Conservation (phyloP, 2,888 invertebrate species). For the Diaphora mendica region DNA sequence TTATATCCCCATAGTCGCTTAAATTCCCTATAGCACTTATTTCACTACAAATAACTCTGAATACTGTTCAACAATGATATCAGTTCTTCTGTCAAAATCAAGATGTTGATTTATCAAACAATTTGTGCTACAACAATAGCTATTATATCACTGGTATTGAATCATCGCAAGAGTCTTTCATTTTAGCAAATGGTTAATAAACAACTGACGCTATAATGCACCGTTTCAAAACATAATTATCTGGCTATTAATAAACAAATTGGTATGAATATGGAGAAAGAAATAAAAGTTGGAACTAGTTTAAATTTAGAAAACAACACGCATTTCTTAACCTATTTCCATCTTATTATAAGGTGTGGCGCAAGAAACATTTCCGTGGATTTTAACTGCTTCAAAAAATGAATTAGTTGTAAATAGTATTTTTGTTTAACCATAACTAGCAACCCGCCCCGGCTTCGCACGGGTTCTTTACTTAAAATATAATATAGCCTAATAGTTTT, state of each 20-base stretch:
- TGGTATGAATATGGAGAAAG: background rate
- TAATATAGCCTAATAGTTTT: too few species aligned
- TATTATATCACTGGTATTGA: constrained; percentile 10
- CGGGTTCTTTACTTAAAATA: too few species aligned
- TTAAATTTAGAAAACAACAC: background rate
- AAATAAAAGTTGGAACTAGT: background rate
- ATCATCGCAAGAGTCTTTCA: constrained; percentile 10
- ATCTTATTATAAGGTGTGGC: background rate
- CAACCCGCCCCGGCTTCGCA: too few species aligned
- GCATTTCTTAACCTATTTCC: background rate
- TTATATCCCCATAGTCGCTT: constrained; percentile 20
- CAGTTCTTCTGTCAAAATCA: background rate
- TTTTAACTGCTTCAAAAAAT: background rate
- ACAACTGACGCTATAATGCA: constrained; percentile 1
- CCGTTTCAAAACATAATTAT: constrained; percentile 7
- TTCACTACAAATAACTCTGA: background rate
- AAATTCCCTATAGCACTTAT: background rate
- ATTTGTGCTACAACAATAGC: constrained; percentile 27
- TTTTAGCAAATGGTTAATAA: constrained; percentile 2
- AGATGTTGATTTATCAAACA: constrained; percentile 18
- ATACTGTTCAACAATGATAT: background rate
- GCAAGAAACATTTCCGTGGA: background rate
- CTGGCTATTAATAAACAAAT: background rate
- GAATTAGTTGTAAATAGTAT: background rate
- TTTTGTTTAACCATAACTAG: background rate